Percentiles rank a stretch among this genome's conserved stretches.
Evolutionary conservation across 2,797 vertebrate species (phyloP).

Genomic region (Mionectes olivaceus): DNA sequence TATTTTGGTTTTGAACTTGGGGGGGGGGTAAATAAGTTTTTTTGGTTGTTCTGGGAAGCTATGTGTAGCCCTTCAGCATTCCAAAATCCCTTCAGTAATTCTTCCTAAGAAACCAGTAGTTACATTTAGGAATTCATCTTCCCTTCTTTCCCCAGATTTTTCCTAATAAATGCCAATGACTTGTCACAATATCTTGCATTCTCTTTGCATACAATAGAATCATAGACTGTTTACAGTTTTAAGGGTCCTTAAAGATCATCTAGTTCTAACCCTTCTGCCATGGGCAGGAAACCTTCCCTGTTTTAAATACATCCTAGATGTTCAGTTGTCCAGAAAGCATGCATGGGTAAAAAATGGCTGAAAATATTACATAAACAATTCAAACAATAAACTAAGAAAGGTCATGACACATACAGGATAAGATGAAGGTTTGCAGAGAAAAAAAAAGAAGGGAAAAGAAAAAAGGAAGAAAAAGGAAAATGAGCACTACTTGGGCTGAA

Average conservation of each 20-base stretch:
- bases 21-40: rapidly evolving
- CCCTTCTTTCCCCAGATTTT: neutral
- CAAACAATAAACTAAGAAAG: neutral
- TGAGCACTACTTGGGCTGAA: neutral
- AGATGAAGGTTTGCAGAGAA: neutral
- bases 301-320: neutral
- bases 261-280: neutral
- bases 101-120: neutral
- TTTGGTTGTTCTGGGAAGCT: neutral
- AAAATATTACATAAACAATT: neutral
- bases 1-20: neutral
- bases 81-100: neutral
- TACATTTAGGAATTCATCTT: neutral
- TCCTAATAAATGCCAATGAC: neutral
- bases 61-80: neutral
- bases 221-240: neutral
- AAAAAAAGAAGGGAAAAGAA: neutral
- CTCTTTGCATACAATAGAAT: neutral
- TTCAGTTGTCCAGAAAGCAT: neutral
- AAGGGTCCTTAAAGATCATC: neutral
- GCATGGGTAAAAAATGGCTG: neutral
- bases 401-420: neutral
- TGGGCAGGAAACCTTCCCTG: neutral
- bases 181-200: neutral
- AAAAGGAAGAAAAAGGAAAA: neutral